A percentile compares a stretch with the other conserved stretches of the same genome.
Conservation (phyloP, 1,140 invertebrate species). For the Panagrolaimus sp. region DNA sequence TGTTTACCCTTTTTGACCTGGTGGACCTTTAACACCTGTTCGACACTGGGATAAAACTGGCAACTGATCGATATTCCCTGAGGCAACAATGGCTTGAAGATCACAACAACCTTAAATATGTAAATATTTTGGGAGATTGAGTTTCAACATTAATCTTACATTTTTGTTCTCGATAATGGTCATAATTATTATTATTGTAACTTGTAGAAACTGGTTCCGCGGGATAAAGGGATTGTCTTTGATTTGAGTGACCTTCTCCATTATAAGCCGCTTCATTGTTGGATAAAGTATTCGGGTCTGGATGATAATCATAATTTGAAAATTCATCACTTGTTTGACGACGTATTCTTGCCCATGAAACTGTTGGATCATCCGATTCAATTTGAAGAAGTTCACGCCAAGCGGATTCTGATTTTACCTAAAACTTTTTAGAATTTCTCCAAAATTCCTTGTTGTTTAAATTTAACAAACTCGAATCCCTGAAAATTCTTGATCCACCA, state of each 20-base stretch:
- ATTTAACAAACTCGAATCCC: no score
- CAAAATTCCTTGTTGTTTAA: no score
- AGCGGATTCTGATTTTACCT: background rate
- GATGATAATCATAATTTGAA: background rate
- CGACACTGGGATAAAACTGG: background rate
- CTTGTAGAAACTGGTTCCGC: no score
- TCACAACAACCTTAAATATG: constrained; percentile 9
- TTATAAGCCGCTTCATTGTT: constrained; percentile 1
- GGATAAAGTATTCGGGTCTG: background rate
- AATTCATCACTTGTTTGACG: constrained; percentile 8
- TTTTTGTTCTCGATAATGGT: background rate
- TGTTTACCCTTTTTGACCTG: background rate
- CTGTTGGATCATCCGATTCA: background rate
- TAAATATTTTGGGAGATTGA: no score
- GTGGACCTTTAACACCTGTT: background rate
- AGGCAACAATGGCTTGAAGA: background rate
- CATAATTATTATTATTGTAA: no score
- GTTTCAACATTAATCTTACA: background rate
- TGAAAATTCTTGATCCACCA: no score
- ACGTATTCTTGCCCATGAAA: constrained; percentile 9
- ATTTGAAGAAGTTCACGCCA: constrained; percentile 13
- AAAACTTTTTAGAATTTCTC: background rate
- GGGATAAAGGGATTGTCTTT: no score
- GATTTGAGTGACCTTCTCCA: no score
- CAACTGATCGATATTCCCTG: background rate